Evolutionary conservation across 1,140 invertebrate genomes (phyloP).

Genomic region (Eupristina koningsbergeri): DNA sequence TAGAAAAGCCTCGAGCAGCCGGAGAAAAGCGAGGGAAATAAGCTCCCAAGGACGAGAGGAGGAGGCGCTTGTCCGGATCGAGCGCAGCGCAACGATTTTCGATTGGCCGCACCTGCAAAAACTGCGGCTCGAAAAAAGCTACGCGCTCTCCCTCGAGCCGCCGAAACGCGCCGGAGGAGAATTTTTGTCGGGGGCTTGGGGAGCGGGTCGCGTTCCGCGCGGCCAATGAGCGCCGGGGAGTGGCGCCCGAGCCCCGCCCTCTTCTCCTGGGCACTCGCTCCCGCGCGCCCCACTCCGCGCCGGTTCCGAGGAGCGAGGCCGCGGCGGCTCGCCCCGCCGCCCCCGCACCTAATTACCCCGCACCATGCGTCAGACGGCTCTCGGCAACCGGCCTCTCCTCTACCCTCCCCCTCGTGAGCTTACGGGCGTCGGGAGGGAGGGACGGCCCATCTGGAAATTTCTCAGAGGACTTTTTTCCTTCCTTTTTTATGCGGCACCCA

Average conservation of each 20-base stretch:
- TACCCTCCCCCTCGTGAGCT: no score
- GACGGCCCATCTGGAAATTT: conserved; percentile 1
- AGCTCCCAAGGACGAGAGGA: neutral
- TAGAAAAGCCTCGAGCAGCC: no score
- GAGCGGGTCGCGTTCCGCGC: neutral
- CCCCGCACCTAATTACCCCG: conserved; percentile 3
- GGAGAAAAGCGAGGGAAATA: no score
- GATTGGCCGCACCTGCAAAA: neutral
- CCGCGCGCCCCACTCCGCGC: neutral
- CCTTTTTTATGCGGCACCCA: neutral
- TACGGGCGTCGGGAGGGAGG: neutral
- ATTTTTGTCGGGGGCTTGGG: neutral
- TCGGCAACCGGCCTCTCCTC: neutral
- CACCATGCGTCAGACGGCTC: neutral
- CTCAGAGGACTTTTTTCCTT: neutral
- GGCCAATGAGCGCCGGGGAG: conserved; percentile 50
- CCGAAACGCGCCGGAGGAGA: neutral
- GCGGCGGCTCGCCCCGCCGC: neutral
- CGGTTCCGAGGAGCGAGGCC: no score
- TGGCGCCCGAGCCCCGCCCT: conserved; percentile 63
- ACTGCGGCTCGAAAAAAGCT: neutral
- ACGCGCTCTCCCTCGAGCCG: neutral
- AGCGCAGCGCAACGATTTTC: neutral
- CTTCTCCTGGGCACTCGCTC: conserved; percentile 2
- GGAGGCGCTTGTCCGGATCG: no score